These are phyloP conservation scores for Dendrocincla tyrannina DNA, from an alignment of 2,797 vertebrate genomes.

Conservation along the genomic window DNA sequence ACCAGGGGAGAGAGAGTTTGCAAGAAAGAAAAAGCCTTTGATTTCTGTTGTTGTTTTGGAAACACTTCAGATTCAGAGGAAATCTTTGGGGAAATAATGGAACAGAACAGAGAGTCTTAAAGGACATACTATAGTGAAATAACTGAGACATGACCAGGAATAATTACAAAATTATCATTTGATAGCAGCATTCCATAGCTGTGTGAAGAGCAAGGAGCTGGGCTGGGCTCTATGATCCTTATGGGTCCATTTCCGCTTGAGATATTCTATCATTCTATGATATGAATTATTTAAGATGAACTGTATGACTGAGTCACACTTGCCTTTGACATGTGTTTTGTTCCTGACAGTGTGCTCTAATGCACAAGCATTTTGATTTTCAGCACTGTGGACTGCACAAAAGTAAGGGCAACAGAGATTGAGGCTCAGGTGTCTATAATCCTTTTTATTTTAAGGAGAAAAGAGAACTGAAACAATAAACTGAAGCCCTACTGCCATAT, in stretches of 20 bases:
- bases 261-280: neutral
- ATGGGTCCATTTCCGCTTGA: neutral
- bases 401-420: neutral
- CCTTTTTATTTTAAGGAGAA: neutral
- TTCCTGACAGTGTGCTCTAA: neutral
- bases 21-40: constrained; percentile 23
- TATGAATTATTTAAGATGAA: neutral
- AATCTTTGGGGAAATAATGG: neutral
- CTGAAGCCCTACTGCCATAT: neutral
- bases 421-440: neutral
- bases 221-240: neutral
- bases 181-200: neutral
- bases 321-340: neutral
- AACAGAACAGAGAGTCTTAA: neutral
- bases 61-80: neutral
- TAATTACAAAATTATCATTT: neutral
- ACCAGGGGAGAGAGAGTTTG: neutral
- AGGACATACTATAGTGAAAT: neutral
- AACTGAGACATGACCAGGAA: neutral
- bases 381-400: neutral
- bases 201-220: neutral
- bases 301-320: neutral
- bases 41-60: constrained; percentile 14
- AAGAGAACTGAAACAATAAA: neutral
- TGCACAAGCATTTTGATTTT: neutral